Percentiles rank a stretch among this genome's conserved stretches.
phyloP scores from a whole-genome alignment of 2,888 invertebrate species.

The Trissoscelio sp. region DNA sequence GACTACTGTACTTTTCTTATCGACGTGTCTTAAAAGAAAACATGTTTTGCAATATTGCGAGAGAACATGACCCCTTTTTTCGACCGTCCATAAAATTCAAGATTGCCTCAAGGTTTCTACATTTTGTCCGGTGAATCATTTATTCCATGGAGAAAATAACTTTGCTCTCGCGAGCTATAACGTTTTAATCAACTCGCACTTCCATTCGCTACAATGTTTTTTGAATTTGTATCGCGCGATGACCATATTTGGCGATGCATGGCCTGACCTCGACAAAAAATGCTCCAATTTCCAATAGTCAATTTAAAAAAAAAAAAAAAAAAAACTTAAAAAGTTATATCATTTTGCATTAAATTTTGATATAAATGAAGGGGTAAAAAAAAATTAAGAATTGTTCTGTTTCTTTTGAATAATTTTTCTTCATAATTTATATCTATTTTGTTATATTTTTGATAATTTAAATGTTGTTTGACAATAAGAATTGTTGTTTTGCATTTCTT shows the following conservation, averaged over 20 bases:
- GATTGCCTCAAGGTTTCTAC: slow-evolving; percentile 60
- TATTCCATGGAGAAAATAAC: slow-evolving; percentile 38
- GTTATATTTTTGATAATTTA: no score
- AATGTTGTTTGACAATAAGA: no score
- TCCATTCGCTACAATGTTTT: slow-evolving; percentile 18
- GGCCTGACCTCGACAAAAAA: no score
- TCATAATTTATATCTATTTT: no score
- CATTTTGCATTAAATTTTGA: no score
- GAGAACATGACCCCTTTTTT: slow-evolving; percentile 68
- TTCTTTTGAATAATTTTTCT: no score
- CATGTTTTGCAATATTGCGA: slow-evolving; percentile 64
- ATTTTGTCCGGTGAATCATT: slow-evolving; percentile 44
- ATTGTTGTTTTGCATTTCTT: no score
- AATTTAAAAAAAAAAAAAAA: not conserved
- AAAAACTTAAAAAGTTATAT: no score
- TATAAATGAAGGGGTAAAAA: no score
- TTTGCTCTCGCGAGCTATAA: slow-evolving; percentile 16
- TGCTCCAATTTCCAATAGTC: no score
- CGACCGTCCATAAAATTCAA: slow-evolving; percentile 62
- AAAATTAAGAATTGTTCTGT: no score
- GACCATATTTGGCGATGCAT: slow-evolving; percentile 46
- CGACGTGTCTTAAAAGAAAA: slow-evolving; percentile 53
- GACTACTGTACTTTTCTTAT: slow-evolving; percentile 50
- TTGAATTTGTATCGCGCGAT: slow-evolving; percentile 33
- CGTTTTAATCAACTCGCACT: slow-evolving; percentile 40